Evolutionary conservation across 1,140 invertebrate species (phyloP).

Genomic region (Penaeus chinensis): DNA sequence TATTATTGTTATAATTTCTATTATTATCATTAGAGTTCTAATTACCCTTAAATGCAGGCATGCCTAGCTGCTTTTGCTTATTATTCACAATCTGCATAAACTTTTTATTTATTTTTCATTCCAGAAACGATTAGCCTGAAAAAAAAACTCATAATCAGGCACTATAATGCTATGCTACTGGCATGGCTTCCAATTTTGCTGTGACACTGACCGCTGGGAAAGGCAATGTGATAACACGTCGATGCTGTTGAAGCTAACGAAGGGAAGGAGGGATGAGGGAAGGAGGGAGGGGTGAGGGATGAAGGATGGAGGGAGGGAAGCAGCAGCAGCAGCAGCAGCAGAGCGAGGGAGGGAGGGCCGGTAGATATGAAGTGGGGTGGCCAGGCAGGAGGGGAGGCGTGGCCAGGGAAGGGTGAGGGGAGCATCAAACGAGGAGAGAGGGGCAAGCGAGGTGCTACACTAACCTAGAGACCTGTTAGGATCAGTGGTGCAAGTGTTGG

Average conservation of each 20-base stretch:
- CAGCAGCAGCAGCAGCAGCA: conserved; percentile 35
- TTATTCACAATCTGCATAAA: conserved; percentile 53
- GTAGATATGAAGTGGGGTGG: conserved; percentile 57
- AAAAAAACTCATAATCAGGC: conserved; percentile 37
- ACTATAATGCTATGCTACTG: conserved; percentile 59
- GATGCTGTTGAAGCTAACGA: conserved; percentile 62
- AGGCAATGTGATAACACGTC: conserved; percentile 61
- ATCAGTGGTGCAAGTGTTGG: conserved; percentile 53
- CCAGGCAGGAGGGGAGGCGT: conserved; percentile 28
- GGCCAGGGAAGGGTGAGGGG: conserved; percentile 37
- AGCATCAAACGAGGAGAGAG: conserved; percentile 50
- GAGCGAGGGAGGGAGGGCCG: conserved; percentile 52
- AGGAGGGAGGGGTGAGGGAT: conserved; percentile 29
- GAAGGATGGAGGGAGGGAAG: conserved; percentile 27
- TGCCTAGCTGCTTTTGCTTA: conserved; percentile 35
- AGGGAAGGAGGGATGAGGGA: conserved; percentile 48
- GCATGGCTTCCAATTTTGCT: conserved; percentile 57
- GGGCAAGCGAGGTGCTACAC: conserved; percentile 53
- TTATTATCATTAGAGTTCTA: conserved; percentile 32
- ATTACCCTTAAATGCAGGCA: not conserved
- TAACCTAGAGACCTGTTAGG: conserved; percentile 58
- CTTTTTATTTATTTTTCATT: conserved; percentile 52
- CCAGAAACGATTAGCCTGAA: conserved; percentile 37
- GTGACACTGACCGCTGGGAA: conserved; percentile 61
- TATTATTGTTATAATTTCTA: conserved; percentile 7